phyloP scores from a whole-genome alignment of 2,888 invertebrate species.

The Plagiodera versicolora region DNA sequence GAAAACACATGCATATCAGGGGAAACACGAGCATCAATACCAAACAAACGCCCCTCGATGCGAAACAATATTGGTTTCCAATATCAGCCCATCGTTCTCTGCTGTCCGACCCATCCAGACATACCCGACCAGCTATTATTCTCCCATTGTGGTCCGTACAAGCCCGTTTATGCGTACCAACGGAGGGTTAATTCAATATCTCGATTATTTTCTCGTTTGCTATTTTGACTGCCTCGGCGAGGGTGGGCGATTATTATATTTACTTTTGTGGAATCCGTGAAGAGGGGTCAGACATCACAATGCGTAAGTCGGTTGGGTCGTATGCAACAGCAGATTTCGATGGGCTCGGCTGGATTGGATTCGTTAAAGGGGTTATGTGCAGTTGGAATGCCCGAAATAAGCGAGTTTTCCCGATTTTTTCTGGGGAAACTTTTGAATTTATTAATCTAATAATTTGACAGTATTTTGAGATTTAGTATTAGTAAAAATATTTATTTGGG shows the following conservation, averaged over 20 bases:
- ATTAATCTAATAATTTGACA: too few species aligned
- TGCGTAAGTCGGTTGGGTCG: constrained; percentile 27
- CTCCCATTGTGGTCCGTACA: constrained; percentile 25
- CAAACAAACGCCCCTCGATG: constrained; percentile 7
- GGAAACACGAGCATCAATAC: too few species aligned
- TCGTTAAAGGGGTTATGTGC: too few species aligned
- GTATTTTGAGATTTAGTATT: too few species aligned
- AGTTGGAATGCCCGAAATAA: too few species aligned
- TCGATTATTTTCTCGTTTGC: constrained; percentile 49
- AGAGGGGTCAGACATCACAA: constrained; percentile 23
- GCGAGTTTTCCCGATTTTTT: too few species aligned
- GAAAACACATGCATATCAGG: too few species aligned
- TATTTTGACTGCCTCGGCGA: constrained; percentile 45
- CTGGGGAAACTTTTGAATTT: too few species aligned
- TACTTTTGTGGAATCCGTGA: constrained; percentile 13
- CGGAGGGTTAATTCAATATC: constrained; percentile 44
- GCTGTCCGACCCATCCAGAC: background rate
- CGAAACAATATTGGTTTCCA: constrained; percentile 9
- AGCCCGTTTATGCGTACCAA: constrained; percentile 28
- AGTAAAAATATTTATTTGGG: too few species aligned
- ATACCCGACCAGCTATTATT: constrained; percentile 17
- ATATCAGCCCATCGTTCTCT: background rate
- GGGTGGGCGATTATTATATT: constrained; percentile 33
- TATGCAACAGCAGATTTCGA: constrained; percentile 19
- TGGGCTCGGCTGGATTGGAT: background rate